Conservation (phyloP, 2,797 vertebrate species). For the Chrysocyon brachyurus region DNA sequence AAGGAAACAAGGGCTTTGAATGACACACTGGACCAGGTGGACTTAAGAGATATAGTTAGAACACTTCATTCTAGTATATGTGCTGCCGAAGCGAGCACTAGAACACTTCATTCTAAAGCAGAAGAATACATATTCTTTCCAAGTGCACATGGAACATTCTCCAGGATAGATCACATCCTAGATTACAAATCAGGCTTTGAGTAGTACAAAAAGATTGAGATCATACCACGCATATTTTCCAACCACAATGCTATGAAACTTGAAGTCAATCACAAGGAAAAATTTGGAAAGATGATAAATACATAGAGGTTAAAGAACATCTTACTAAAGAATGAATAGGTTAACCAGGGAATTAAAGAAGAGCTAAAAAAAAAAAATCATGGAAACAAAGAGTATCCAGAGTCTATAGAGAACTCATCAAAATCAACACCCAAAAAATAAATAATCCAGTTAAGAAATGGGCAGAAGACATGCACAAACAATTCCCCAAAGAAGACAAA, state of each 20-base stretch:
- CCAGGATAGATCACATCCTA: not conserved
- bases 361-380: not conserved
- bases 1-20: not conserved
- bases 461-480: not conserved
- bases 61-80: not conserved
- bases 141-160: not conserved
- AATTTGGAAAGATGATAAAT: not conserved
- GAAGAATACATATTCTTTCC: not conserved
- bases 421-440: not conserved
- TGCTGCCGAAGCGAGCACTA: not conserved
- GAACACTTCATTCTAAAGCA: not conserved
- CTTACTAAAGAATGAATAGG: not conserved
- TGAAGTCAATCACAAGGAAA: not conserved
- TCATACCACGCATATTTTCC: not conserved
- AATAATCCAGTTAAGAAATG: not conserved
- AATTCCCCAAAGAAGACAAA: not conserved
- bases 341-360: not conserved
- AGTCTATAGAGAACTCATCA: not conserved
- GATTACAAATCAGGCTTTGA: not conserved
- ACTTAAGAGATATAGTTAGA: not conserved
- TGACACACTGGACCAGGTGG: not conserved
- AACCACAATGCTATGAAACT: not conserved
- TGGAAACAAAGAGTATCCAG: not conserved
- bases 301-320: not conserved
- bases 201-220: not conserved